phyloP scores from a whole-genome alignment of 2,888 invertebrate species.

The Exephanes ischioxanthus region DNA sequence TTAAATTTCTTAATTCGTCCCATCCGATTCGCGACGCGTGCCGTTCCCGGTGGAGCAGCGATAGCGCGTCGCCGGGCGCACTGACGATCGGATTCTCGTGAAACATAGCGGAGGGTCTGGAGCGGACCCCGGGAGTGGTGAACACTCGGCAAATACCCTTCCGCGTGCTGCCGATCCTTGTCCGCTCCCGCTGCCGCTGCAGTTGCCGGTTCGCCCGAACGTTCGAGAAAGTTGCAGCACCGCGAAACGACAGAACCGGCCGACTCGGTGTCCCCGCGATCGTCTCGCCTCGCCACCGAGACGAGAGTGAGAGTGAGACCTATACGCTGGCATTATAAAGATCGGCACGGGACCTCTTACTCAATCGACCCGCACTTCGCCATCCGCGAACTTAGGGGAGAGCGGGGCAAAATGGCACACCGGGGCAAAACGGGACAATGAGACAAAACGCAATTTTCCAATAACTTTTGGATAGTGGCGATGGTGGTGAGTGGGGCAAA shows the following conservation, averaged over 20 bases:
- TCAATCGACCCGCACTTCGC: slow-evolving; percentile 25
- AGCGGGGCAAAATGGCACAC: no score
- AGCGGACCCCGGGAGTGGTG: slow-evolving; percentile 34
- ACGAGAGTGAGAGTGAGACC: not conserved
- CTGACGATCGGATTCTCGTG: slow-evolving; percentile 49
- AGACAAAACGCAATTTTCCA: no score
- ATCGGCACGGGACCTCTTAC: slow-evolving; percentile 14
- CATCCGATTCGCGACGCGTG: not conserved
- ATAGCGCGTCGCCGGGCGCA: slow-evolving; percentile 61
- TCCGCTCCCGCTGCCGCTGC: not conserved
- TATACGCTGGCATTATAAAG: not conserved
- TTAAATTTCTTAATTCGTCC: not conserved
- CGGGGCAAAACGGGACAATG: no score
- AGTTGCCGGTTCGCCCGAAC: not conserved
- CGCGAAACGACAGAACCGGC: slow-evolving; percentile 6
- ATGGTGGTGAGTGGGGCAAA: no score
- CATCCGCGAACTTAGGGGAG: not conserved
- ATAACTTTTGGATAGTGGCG: no score
- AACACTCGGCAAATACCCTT: slow-evolving; percentile 61
- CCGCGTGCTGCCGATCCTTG: slow-evolving; percentile 62
- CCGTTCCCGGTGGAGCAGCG: slow-evolving; percentile 49
- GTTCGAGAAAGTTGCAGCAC: slow-evolving; percentile 65
- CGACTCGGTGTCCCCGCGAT: slow-evolving; percentile 6
- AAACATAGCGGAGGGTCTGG: slow-evolving; percentile 3
- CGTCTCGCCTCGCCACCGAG: not conserved